Evolutionary conservation across 2,797 vertebrate species (phyloP).

Genomic region (Xenopus petersii): DNA sequence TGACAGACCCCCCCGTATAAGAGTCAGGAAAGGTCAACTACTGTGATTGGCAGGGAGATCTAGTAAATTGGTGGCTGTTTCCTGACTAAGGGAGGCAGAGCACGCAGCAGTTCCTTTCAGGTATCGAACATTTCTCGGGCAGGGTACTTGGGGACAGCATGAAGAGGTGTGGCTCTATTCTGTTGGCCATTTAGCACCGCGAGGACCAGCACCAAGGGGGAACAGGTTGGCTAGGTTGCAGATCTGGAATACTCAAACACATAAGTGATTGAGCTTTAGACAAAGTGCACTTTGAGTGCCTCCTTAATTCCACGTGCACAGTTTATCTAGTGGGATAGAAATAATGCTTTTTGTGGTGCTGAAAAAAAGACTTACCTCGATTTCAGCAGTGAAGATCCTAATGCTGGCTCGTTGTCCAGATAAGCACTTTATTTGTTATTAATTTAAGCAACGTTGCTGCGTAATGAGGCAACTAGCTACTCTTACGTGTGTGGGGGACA

Average conservation of each 20-base stretch:
- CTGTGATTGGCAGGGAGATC: constrained; percentile 56
- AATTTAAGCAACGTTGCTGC: constrained; percentile 64
- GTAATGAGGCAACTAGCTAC: constrained; percentile 69
- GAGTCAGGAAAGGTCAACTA: constrained; percentile 54
- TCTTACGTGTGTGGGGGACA: constrained; percentile 62
- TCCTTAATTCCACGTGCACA: constrained; percentile 50
- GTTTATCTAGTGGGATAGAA: too few species aligned
- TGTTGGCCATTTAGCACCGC: constrained; percentile 61
- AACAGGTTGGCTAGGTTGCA: constrained; percentile 27
- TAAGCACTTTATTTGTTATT: constrained; percentile 24
- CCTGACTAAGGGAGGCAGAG: constrained; percentile 48
- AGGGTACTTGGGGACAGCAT: constrained; percentile 55
- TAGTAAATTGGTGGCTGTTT: constrained; percentile 48
- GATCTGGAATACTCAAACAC: too few species aligned
- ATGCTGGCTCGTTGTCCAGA: too few species aligned
- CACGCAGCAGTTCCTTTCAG: constrained; percentile 54
- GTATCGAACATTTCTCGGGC: constrained; percentile 57
- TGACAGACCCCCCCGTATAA: constrained; percentile 56
- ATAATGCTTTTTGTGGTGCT: too few species aligned
- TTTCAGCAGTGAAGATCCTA: neutral
- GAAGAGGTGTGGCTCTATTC: constrained; percentile 61
- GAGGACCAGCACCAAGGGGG: constrained; percentile 54
- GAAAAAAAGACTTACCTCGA: constrained; percentile 52
- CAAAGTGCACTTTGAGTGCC: constrained; percentile 51
- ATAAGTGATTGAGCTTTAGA: constrained; percentile 56